Percentiles rank a stretch among this genome's conserved stretches.
Conservation (phyloP, 37 sponge, comb jelly and placozoan genomes). For the Cliona cf. orientalis region DNA sequence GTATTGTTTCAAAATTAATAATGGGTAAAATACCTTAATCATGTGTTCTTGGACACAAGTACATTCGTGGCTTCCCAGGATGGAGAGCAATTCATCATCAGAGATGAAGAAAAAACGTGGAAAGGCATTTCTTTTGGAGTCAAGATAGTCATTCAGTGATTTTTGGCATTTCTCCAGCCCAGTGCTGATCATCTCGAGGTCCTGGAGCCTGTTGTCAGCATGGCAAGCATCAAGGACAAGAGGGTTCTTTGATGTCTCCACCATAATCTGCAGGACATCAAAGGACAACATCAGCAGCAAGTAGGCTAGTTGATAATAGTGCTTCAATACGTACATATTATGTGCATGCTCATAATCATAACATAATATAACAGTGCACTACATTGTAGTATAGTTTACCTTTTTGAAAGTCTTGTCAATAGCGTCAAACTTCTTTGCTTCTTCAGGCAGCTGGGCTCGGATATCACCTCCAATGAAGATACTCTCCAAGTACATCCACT, state of each 20-base stretch:
- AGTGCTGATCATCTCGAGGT: constrained; percentile 85
- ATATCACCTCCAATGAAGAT: constrained; percentile 99
- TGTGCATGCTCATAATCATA: background rate
- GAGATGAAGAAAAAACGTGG: constrained; percentile 99
- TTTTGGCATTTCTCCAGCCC: constrained; percentile 98
- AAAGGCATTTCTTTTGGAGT: constrained; percentile 99
- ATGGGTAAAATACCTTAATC: constrained; percentile 99
- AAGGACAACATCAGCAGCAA: background rate
- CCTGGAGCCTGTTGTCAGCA: constrained; percentile 85
- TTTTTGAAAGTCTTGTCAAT: constrained; percentile 99
- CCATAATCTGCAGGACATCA: constrained; percentile 76
- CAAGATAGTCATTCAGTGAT: constrained; percentile 98
- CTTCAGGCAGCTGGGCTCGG: constrained; percentile 96
- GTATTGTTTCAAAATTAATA: background rate
- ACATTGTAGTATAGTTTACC: constrained; percentile 44
- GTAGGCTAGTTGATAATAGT: background rate
- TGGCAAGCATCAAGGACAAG: constrained; percentile 94
- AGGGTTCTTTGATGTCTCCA: constrained; percentile 94
- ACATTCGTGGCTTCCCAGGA: constrained; percentile 94
- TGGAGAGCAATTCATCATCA: constrained; percentile 97
- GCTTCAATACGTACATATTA: too few species aligned
- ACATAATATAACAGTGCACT: too few species aligned
- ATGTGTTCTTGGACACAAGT: constrained; percentile 99
- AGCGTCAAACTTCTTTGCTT: constrained; percentile 98
- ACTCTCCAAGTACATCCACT: constrained; percentile 99